Evolutionary conservation across 2,888 invertebrate genomes (phyloP), one percentile per base, ranked within the genome.

Genomic region (Drosophila borealis): DNA sequence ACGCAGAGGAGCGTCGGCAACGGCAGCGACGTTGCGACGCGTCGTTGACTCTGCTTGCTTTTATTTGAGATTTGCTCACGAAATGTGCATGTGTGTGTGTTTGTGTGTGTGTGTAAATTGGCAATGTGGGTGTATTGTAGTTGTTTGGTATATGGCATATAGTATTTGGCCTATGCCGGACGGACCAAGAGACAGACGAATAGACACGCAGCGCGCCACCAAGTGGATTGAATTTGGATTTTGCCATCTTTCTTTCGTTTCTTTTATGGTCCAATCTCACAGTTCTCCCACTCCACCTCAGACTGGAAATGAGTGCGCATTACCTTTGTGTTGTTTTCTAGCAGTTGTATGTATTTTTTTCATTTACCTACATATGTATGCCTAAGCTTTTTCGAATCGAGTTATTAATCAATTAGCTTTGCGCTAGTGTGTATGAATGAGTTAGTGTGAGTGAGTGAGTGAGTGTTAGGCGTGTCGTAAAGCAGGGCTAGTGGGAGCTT

Each of bases 61-160:
- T 86, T 83, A 86, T 86, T 86, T 83, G 69, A 77, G 79, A 80
- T 83, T 83, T 81, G 86, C 79, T 78, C 86, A 85, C 82, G 78
- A 75, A 81, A 73, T 80, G 78, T 72, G 46, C 74, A 41, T 19
- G 13, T 41, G 42, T 19, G 34, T 59, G 25, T 59, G 50, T 41
- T 51, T 42, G 60, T 33, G 39, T 46, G 36, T 67, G 60, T 66
- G 54, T 42, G 45, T 61, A 75, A 71, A 71, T 75, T 75, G 76
- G 71, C 71, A 67, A 53, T 75, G 76, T 71, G 76, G 76, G 71
- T 76, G 75, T 62, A 46, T 46, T 60, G 66, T 42, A 17, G 44
- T 51, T 37, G 50, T 49, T 64, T 56, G 56, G 61, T 74, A 25
- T 62, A 51, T 29, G 53, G 39, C 14, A 46, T 56, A 48, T 51